These are phyloP conservation scores for Varecia variegata DNA, from an alignment of 2,797 vertebrate genomes.

Conservation along the genomic window DNA sequence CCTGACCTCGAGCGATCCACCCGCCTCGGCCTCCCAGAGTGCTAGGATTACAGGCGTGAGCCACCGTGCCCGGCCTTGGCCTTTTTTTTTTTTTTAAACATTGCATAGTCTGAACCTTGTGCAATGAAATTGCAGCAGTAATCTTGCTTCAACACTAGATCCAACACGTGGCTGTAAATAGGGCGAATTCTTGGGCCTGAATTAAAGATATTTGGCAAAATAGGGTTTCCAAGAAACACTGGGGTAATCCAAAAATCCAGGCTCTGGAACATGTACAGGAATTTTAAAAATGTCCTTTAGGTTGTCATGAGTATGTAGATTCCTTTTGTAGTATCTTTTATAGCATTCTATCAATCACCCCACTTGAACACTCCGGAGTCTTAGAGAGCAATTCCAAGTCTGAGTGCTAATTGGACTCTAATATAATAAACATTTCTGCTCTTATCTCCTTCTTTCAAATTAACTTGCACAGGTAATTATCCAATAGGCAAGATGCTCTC, in stretches of 20 bases:
- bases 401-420: neutral
- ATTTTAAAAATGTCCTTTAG: neutral
- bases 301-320: neutral
- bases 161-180: neutral
- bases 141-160: neutral
- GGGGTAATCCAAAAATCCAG: neutral
- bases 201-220: conserved; percentile 8
- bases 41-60: too few relatives aligned
- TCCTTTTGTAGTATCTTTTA: neutral
- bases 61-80: too few relatives aligned
- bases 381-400: neutral
- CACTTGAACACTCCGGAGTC: neutral
- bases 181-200: neutral
- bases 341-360: neutral
- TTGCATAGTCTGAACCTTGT: neutral
- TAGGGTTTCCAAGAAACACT: neutral
- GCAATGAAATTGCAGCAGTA: neutral
- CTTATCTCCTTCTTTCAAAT: neutral
- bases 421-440: neutral
- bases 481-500: neutral
- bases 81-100: conserved; percentile 50
- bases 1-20: too few relatives aligned
- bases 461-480: neutral
- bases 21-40: too few relatives aligned
- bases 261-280: neutral